phyloP scores from a whole-genome alignment of 2,113 vertebrate species.

The Podilymbus podiceps region DNA sequence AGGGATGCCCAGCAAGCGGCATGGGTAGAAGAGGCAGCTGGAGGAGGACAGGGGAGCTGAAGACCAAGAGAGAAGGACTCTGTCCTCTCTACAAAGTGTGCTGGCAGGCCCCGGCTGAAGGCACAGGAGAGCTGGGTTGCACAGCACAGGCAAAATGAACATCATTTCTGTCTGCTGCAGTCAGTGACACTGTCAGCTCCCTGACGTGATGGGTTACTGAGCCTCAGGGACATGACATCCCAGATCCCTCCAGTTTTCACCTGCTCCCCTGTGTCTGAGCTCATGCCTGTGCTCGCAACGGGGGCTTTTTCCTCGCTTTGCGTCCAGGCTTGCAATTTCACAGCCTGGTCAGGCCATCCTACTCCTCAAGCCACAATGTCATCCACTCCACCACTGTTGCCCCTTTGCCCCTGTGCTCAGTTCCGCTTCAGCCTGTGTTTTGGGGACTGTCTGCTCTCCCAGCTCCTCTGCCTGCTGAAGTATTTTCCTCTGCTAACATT shows the following conservation, averaged over 20 bases:
- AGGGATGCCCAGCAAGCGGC: not conserved
- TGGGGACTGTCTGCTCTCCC: not conserved
- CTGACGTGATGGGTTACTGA: not conserved
- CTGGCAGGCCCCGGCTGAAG: not conserved
- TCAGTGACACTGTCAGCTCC: not conserved
- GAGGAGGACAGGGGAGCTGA: rapidly evolving
- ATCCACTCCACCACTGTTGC: rapidly evolving
- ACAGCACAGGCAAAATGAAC: not conserved
- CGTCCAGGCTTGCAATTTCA: not conserved
- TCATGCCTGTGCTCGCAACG: not conserved
- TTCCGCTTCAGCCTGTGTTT: not conserved
- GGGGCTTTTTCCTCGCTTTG: not conserved
- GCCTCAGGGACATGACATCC: not conserved
- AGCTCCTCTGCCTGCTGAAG: not conserved
- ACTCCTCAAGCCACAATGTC: rapidly evolving
- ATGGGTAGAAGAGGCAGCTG: not conserved
- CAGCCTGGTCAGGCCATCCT: too few species aligned
- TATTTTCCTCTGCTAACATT: not conserved
- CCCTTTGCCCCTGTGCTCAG: not conserved
- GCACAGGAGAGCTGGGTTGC: not conserved
- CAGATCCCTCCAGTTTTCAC: not conserved
- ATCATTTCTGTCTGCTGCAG: not conserved
- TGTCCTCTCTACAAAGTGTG: not conserved
- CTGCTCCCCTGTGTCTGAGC: not conserved
- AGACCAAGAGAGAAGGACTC: not conserved